phyloP scores from a whole-genome alignment of 2,113 vertebrate genomes.

The Syngnathus floridae region DNA sequence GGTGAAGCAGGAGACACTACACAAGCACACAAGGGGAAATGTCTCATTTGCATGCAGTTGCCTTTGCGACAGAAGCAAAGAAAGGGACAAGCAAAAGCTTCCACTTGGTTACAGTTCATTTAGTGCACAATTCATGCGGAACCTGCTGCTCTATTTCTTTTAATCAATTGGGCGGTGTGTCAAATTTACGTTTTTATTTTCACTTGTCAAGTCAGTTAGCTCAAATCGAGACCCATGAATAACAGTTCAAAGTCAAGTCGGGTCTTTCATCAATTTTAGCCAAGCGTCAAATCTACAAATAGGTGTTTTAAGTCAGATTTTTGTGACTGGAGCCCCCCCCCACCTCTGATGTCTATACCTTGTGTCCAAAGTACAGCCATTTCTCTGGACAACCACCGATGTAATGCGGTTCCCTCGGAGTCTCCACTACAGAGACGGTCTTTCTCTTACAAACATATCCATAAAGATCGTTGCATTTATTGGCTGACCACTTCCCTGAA shows the following conservation, averaged over 20 bases:
- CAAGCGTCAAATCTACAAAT: too few relatives aligned
- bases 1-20: constrained; percentile 84
- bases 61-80: background rate
- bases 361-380: constrained; percentile 87
- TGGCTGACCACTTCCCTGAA: constrained; percentile 79
- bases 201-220: too few relatives aligned
- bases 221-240: too few relatives aligned
- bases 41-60: background rate
- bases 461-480: constrained; percentile 71
- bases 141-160: background rate
- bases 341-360: constrained; percentile 63
- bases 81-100: background rate
- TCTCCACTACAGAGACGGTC: constrained; percentile 73
- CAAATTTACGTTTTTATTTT: too few relatives aligned
- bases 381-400: constrained; percentile 81
- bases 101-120: background rate
- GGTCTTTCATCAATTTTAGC: too few relatives aligned
- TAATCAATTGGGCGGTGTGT: too few relatives aligned
- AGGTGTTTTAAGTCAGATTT: too few relatives aligned
- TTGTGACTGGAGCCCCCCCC: background rate
- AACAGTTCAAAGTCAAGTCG: too few relatives aligned
- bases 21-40: constrained; percentile 16
- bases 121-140: background rate
- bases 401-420: constrained; percentile 67
- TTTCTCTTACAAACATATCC: constrained; percentile 83